Conservation (phyloP, 2,113 vertebrate genomes). For the Bubo blakistoni region DNA sequence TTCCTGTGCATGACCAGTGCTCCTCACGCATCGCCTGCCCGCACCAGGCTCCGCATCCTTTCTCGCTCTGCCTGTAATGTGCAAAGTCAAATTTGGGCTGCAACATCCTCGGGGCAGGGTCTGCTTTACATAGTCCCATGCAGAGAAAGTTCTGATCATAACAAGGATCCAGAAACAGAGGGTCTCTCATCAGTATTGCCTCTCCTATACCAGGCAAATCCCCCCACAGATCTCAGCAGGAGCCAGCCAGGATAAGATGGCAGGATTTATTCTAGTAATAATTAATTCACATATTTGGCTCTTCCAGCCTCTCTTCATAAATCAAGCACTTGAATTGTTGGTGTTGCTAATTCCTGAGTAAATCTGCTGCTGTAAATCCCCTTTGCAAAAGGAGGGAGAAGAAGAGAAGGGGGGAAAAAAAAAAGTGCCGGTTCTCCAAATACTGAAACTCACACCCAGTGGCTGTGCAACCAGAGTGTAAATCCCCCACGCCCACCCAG, state of each 20-base stretch:
- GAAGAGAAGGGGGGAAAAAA: neutral
- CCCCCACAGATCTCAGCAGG: neutral
- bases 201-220: neutral
- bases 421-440: conserved; percentile 40
- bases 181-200: neutral
- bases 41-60: neutral
- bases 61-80: fast-evolving
- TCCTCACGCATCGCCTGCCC: neutral
- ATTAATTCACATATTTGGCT: conserved; percentile 41
- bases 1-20: neutral
- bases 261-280: conserved; percentile 40
- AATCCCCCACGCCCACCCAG: conserved; percentile 65
- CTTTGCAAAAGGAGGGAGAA: neutral
- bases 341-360: conserved; percentile 48
- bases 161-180: neutral
- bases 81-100: neutral
- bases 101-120: neutral
- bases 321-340: neutral
- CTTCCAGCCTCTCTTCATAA: conserved; percentile 22
- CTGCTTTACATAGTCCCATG: neutral
- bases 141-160: neutral
- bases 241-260: neutral
- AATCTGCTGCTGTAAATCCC: conserved; percentile 38
- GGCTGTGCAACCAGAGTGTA: conserved; percentile 53
- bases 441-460: conserved; percentile 54